Conservation (phyloP, 2,113 vertebrate species). For the Dunckerocampus dactyliophorus region DNA sequence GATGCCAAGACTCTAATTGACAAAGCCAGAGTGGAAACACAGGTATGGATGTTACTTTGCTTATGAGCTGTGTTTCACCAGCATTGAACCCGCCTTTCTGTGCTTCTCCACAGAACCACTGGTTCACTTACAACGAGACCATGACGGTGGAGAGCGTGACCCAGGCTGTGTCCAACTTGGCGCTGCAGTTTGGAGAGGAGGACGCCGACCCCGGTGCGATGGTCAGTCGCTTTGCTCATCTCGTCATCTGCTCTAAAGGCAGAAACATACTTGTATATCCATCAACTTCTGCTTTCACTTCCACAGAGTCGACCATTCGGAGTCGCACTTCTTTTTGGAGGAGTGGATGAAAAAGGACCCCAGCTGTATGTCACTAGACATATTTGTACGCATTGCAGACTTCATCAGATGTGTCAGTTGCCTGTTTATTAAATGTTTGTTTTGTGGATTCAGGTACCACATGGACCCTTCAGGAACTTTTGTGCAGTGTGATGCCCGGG, state of each 20-base stretch:
- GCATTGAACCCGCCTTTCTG: background rate
- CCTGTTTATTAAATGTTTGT: background rate
- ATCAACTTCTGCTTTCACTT: conserved; percentile 4
- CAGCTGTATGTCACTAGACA: conserved; percentile 82
- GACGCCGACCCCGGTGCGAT: conserved; percentile 97
- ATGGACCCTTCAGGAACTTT: conserved; percentile 99
- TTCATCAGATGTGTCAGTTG: background rate
- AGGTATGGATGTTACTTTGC: conserved; percentile 71
- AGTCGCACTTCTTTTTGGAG: conserved; percentile 93
- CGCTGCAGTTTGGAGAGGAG: conserved; percentile 96
- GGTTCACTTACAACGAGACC: conserved; percentile 98
- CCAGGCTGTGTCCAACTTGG: conserved; percentile 95
- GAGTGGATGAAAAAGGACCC: conserved; percentile 96
- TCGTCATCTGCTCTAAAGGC: background rate
- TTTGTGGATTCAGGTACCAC: conserved; percentile 80
- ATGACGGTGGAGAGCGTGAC: conserved; percentile 99
- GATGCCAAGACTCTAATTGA: conserved; percentile 98
- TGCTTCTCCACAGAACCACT: conserved; percentile 83
- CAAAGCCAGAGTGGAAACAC: conserved; percentile 98
- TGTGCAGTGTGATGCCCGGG: conserved; percentile 95
- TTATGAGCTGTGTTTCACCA: background rate
- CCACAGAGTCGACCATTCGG: conserved; percentile 92
- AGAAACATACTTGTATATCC: background rate
- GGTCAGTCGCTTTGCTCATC: conserved; percentile 65
- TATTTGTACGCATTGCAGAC: background rate